These are phyloP conservation scores for Cranoglanis bouderius DNA, from an alignment of 2,113 vertebrate genomes.

Conservation along the genomic window DNA sequence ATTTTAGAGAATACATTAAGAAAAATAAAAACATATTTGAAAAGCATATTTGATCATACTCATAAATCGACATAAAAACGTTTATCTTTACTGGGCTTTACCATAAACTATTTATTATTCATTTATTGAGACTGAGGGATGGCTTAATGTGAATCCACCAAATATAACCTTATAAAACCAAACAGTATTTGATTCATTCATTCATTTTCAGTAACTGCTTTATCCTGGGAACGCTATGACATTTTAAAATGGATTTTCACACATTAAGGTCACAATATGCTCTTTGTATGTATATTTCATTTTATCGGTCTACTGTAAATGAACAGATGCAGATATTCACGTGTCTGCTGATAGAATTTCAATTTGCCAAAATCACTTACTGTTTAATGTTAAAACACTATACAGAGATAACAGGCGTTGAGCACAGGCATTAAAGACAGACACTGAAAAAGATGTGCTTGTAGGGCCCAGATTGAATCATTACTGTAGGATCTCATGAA, in stretches of 20 bases:
- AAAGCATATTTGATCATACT: neutral
- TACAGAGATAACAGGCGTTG: neutral
- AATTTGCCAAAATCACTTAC: neutral
- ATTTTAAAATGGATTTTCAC: neutral
- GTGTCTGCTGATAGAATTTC: neutral
- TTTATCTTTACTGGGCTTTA: neutral
- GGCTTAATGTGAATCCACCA: neutral
- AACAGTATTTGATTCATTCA: neutral
- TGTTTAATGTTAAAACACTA: neutral
- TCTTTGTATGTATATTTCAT: neutral
- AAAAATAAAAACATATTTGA: neutral
- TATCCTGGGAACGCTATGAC: neutral
- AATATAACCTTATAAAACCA: neutral
- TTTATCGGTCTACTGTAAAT: neutral
- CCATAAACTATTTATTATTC: neutral
- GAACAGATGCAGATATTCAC: neutral
- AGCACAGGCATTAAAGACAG: neutral
- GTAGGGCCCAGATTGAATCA: neutral
- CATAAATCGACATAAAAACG: neutral
- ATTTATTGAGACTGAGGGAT: neutral
- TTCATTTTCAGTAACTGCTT: neutral
- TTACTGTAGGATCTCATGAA: slow-evolving; percentile 35
- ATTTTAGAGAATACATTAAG: neutral
- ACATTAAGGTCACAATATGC: neutral
- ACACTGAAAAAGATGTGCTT: neutral